Evolutionary conservation across 2,113 vertebrate species (phyloP).

Genomic region (Lophotis ruficrista): DNA sequence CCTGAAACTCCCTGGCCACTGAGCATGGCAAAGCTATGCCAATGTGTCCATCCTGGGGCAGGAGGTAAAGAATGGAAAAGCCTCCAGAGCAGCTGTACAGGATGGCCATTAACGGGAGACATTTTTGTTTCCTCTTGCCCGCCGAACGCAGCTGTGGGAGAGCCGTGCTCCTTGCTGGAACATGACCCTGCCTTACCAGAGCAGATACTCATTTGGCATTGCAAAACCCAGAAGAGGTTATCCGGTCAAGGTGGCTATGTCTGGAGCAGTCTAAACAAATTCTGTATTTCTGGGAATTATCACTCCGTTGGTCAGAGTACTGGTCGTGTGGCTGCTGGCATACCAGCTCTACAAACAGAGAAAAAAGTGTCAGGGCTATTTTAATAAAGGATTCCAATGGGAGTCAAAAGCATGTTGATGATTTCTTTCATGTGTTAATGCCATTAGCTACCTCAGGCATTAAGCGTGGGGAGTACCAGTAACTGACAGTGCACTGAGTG

Average conservation of each 20-base stretch:
- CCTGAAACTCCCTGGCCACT: not conserved
- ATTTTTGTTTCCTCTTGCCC: slow-evolving; percentile 48
- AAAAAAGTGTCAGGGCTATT: slow-evolving; percentile 69
- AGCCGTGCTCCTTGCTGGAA: not conserved
- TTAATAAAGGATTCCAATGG: slow-evolving; percentile 69
- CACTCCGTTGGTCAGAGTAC: slow-evolving; percentile 59
- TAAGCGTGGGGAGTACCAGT: slow-evolving; percentile 66
- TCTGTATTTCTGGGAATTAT: slow-evolving; percentile 74
- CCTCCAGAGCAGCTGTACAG: not conserved
- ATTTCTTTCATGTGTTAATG: slow-evolving; percentile 74
- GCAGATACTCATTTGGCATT: not conserved
- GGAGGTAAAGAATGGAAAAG: slow-evolving; percentile 16
- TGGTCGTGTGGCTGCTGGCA: slow-evolving; percentile 58
- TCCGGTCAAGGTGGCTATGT: slow-evolving; percentile 53
- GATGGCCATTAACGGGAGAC: slow-evolving; percentile 7
- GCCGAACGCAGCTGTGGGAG: not conserved
- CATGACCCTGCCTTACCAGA: not conserved
- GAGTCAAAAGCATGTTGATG: slow-evolving; percentile 62
- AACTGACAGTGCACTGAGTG: slow-evolving; percentile 61
- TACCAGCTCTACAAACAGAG: slow-evolving; percentile 46
- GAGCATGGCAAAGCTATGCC: not conserved
- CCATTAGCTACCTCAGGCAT: slow-evolving; percentile 65
- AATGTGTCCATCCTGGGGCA: not conserved
- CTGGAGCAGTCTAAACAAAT: slow-evolving; percentile 53
- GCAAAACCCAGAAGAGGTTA: slow-evolving; percentile 47